Evolutionary conservation across 2,888 invertebrate genomes (phyloP).

Genomic region (Leptopterna dolabrata): DNA sequence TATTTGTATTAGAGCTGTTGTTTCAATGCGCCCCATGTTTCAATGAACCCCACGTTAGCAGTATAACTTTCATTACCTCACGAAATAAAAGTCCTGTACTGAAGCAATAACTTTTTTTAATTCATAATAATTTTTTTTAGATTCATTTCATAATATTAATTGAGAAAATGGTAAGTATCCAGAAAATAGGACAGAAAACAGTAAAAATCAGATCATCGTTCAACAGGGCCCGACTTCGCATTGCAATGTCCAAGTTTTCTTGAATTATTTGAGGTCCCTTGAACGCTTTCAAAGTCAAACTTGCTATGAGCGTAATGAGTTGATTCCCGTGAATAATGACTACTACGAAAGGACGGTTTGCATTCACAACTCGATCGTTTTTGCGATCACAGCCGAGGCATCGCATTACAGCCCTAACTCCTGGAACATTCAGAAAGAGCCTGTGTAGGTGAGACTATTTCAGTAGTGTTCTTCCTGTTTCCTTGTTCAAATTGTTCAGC

Average conservation of each 20-base stretch:
- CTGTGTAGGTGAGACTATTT: background rate
- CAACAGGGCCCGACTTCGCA: background rate
- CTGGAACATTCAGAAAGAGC: background rate
- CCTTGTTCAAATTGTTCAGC: too few relatives aligned
- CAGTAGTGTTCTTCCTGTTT: too few relatives aligned
- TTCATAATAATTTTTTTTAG: too few relatives aligned
- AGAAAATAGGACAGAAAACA: background rate
- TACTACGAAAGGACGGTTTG: background rate
- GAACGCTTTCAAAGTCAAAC: background rate
- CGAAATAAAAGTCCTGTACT: too few relatives aligned
- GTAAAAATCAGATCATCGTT: background rate
- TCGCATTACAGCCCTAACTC: background rate
- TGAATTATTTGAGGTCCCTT: background rate
- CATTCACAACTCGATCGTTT: background rate
- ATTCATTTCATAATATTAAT: background rate
- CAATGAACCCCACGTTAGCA: too few relatives aligned
- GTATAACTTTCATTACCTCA: too few relatives aligned
- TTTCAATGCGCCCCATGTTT: too few relatives aligned
- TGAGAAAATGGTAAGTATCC: background rate
- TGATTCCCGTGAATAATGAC: background rate
- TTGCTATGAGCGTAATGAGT: background rate
- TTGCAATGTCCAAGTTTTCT: background rate
- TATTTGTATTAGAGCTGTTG: too few relatives aligned
- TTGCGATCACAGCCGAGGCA: background rate
- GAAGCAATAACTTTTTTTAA: too few relatives aligned